Conservation (phyloP, 2,888 invertebrate species). For the Volucella inflata region DNA sequence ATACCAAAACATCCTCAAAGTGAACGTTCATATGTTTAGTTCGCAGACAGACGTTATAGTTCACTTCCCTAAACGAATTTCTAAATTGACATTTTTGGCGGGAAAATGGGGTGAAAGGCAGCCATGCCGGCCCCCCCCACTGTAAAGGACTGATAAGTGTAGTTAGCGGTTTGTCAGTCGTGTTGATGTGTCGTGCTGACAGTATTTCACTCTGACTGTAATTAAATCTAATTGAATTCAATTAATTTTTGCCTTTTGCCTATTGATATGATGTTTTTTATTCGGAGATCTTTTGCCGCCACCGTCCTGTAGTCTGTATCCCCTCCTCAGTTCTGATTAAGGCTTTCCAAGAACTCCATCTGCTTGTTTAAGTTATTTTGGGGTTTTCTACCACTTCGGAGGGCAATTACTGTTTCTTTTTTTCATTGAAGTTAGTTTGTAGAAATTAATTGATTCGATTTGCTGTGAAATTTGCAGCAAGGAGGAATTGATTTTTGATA, state of each 20-base stretch:
- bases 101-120: slow-evolving; percentile 1
- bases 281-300: background rate
- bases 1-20: slow-evolving; percentile 42
- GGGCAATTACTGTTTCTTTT: too few relatives aligned
- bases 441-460: too few relatives aligned
- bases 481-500: too few relatives aligned
- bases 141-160: slow-evolving; percentile 61
- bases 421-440: too few relatives aligned
- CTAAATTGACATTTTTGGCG: slow-evolving; percentile 47
- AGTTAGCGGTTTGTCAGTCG: slow-evolving; percentile 64
- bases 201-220: slow-evolving; percentile 60
- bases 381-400: too few relatives aligned
- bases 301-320: background rate
- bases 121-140: background rate
- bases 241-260: slow-evolving; percentile 60
- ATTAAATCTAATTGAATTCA: slow-evolving; percentile 74
- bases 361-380: background rate
- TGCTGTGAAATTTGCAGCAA: too few relatives aligned
- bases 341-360: slow-evolving; percentile 4
- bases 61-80: slow-evolving; percentile 58
- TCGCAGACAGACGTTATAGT: slow-evolving; percentile 11
- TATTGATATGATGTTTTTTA: slow-evolving; percentile 54
- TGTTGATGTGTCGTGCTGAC: slow-evolving; percentile 63
- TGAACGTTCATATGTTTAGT: slow-evolving; percentile 7
- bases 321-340: too few relatives aligned